Evolutionary conservation across 2,888 invertebrate species (phyloP), one percentile per base, ranked within the genome.

Genomic region (Trichogramma dendrolimi): DNA sequence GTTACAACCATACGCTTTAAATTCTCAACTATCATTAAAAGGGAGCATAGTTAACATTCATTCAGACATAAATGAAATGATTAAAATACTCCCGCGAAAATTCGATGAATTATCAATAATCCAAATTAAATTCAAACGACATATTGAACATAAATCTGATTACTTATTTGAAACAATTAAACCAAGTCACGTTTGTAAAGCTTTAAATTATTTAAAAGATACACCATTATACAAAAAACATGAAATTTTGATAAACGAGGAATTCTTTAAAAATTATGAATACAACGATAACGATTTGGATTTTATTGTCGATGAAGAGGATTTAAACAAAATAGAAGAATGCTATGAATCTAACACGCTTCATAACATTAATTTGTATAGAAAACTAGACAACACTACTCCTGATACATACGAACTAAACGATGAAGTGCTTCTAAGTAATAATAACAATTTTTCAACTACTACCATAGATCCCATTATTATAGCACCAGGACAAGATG

Each of bases 1-100:
- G 41, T 67, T 73, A 39, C 62, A 70, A 66, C 63, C 67, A 6
- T 70, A 61, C 60, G 71, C 75, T 41, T 56, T 70, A 8, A 68
- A 77, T 63, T 66, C 71, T n/a, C 71, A 73, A 55, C 60, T 73
- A 42, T 72, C 72, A 59, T 62, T 70, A 44, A 73, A 71, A 62
- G 71, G 70, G 2, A 69, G 68, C 64, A 69, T 78, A 38, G 71
- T 75, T 0, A 67, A 67, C 54, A 62, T 69, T 43, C 27, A 55
- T 11, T 56, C 63, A 4, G 66, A 68, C 50, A 63, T 67, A 8
- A 64, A 67, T 55, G 60, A 64, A 5, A 67, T 66, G 62, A 8
- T 67, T 14, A 14, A 14, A 1, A 42, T 50, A 7, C 44, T 68
- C 50, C 62, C 65, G 5, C 46, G 60, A 61, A 65, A 42, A 10